A percentile compares a stretch with the other conserved stretches of the same genome.
phyloP scores from a whole-genome alignment of 2,888 invertebrate species.

The Epirrhoe alternata region DNA sequence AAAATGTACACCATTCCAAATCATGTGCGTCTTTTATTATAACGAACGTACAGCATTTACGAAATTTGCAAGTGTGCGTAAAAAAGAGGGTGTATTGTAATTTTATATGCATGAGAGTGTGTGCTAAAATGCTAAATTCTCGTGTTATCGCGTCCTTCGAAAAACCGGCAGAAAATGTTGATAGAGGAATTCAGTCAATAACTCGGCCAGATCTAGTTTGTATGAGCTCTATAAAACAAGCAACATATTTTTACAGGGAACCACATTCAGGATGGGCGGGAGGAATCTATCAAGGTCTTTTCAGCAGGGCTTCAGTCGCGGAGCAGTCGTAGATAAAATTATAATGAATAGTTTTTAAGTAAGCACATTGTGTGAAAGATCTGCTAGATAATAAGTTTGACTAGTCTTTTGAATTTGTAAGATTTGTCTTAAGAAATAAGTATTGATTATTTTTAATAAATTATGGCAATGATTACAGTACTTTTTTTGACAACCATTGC shows the following conservation, averaged over 20 bases:
- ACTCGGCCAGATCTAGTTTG: too few relatives aligned
- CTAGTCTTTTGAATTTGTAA: slow-evolving; percentile 39
- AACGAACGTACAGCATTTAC: too few relatives aligned
- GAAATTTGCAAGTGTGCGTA: too few relatives aligned
- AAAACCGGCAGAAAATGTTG: too few relatives aligned
- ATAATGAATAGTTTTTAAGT: background rate
- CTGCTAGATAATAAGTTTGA: slow-evolving; percentile 34
- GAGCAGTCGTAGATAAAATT: background rate
- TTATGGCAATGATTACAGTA: background rate
- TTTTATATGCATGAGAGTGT: too few relatives aligned
- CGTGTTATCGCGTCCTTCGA: too few relatives aligned
- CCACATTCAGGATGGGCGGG: slow-evolving; percentile 72
- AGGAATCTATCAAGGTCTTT: slow-evolving; percentile 57
- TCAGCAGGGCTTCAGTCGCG: slow-evolving; percentile 34
- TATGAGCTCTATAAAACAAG: too few relatives aligned
- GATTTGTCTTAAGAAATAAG: background rate
- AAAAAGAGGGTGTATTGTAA: too few relatives aligned
- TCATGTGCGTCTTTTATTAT: too few relatives aligned
- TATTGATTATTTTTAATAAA: slow-evolving; percentile 17
- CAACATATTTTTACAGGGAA: slow-evolving; percentile 59
- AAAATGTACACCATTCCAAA: too few relatives aligned
- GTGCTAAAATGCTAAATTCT: too few relatives aligned
- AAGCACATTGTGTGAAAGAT: slow-evolving; percentile 24
- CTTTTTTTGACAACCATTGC: background rate
- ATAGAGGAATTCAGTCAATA: too few relatives aligned